Base-by-base conservation (phyloP, 2,797 vertebrate species). In the Kryptopterus vitreolus region DNA sequence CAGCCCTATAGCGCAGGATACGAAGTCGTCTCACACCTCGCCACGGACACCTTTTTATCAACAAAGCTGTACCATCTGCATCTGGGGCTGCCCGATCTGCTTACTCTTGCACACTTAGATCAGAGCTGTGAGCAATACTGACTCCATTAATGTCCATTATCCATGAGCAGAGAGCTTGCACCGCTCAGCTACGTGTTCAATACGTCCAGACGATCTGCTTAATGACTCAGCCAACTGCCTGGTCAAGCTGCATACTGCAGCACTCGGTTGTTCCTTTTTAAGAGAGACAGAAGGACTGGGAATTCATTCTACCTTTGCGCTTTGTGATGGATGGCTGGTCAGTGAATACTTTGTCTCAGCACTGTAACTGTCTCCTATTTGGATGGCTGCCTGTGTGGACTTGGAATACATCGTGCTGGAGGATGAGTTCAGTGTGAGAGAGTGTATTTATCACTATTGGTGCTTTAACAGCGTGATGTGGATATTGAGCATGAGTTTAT, bases 111-210 rank as follows among this genome's bases (percentile, higher is more conserved):
- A 50, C 58, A 72, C 46, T 76, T 48, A 22, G 48, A 57, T 35
- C 20, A 13, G 29, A 12, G 58, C 81, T 79, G 46, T 62, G 70
- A 73, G 83, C 53, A 50, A 59, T 73, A 63, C 55, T 18, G 70
- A 33, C 58, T 79, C 81, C 76, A 79, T 86, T 83, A 83, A 83
- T 26, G 68, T 66, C 79, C 83, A 77, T 78, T 69, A 74, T 81
- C 76, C 33, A 22, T 33, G 20, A 82, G 55, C 68, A 33, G 53
- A 68, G 31, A 22, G 48, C 59, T 76, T 15, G 52, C 24, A 52
- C 26, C 33, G 58, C 77, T 83, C 43, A 13, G 69, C 59, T 55
- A 73, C 48, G 35, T 69, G 50, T 82, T 75, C 66, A 76, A 78
- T 81, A 77, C 76, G 38, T 71, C 77, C 75, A 76, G 77, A 77